Base-by-base conservation (phyloP, 2,113 vertebrate genomes). In the Mesoclemmys tuberculata region DNA sequence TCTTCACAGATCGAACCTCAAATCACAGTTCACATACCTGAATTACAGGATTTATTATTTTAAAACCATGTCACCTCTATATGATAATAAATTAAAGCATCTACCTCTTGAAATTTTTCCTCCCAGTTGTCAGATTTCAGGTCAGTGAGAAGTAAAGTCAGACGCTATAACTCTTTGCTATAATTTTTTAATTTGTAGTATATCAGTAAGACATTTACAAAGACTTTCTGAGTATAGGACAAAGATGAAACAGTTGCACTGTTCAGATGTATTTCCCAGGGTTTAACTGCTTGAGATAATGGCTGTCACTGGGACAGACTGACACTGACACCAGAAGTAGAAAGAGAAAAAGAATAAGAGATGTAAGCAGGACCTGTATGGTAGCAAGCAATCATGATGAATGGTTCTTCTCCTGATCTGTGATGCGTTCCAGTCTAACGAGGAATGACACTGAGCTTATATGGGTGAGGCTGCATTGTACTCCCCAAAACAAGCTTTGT, bases 371-470 rank as follows among this genome's bases (percentile, higher is more conserved):
- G 10, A 90, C 83, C 85, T 81, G n/a, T n/a, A 16, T 13, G 3
- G 46, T 12, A 95, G 77, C 78, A 86, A 35, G 64, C 10, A 49
- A 41, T 54, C 41, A 58, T 75, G 77, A 22, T 54, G 84, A 46
- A 22, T 18, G 78, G 77, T 4, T 49, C 58, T 80, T 90, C 77
- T 58, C 82, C 27, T 31, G 48, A 85, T 58, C 49, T 64, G 46
- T 8, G 41, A 10, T 27, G 35, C 48, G 75, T 41, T 27, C 11
- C 74, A 84, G 78, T 44, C 88, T 97, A 94, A 8, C 19, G 35
- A 86, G 94, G 90, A 54, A 90, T 52, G 8, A 95, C 96, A 80
- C 95, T 96, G 61, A 98, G 93, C 46, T 98, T 41, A 81, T 97
- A 97, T 11, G 94, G 93, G 38, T 51, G 64, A 48, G 97, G 97